Evolutionary conservation across 2,113 vertebrate species (phyloP).

Genomic region (Ifrita kowaldi): DNA sequence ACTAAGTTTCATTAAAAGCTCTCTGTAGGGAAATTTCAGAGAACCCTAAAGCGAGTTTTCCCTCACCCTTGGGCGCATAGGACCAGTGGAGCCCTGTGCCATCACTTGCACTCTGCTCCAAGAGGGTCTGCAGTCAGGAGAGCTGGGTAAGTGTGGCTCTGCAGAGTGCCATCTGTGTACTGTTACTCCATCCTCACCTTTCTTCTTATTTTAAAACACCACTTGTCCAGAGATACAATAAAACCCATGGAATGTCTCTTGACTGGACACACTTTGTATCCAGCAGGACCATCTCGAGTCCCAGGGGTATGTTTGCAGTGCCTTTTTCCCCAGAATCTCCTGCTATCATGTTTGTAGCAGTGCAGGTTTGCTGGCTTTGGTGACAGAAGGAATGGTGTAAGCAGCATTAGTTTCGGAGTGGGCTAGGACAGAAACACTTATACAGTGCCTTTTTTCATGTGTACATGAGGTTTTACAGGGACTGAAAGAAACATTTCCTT

Average conservation of each 20-base stretch:
- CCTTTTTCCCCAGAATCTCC: not conserved
- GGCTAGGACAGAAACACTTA: not conserved
- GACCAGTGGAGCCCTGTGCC: not conserved
- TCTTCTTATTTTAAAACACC: not conserved
- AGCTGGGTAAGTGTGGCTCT: not conserved
- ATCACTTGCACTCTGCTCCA: not conserved
- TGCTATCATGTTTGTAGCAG: not conserved
- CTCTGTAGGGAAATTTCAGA: not conserved
- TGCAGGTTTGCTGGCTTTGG: not conserved
- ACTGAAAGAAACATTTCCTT: not conserved
- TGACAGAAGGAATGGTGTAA: not conserved
- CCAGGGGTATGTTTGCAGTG: not conserved
- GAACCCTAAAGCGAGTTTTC: not conserved
- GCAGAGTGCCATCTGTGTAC: not conserved
- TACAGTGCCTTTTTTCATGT: not conserved
- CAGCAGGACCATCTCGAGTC: not conserved
- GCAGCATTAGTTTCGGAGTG: not conserved
- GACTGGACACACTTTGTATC: not conserved
- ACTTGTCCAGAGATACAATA: not conserved
- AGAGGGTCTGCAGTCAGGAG: not conserved
- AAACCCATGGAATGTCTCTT: not conserved
- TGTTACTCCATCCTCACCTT: not conserved
- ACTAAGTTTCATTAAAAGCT: not conserved
- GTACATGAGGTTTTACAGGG: not conserved
- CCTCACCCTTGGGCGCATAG: not conserved